Evolutionary conservation across 2,113 vertebrate species (phyloP), one percentile per base, ranked within the genome.

Genomic region (Paramormyrops kingsleyae): DNA sequence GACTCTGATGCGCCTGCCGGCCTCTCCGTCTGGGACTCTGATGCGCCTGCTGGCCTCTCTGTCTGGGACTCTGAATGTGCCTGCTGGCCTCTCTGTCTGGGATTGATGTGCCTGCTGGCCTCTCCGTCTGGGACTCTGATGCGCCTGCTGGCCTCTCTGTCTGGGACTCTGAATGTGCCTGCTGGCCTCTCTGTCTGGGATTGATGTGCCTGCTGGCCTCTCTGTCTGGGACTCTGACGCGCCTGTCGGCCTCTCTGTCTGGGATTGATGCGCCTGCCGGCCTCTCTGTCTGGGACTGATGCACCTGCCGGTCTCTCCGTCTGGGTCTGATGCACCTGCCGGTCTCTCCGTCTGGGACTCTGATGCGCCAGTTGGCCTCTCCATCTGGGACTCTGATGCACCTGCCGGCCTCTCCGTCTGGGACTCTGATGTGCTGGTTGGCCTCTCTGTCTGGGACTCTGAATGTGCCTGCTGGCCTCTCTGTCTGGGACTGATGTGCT

Each of bases 311-410:
- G n/a, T n/a, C n/a, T n/a, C n/a, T n/a, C n/a, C n/a, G n/a, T n/a
- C n/a, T n/a, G n/a, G n/a, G n/a, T n/a, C 46, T 9, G 56, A 62
- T 0, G 6, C 1, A 1, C 56, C 17, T 0, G 4, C 1, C 0
- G 6, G 6, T 24, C 59, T 62, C 59, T 10, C 59, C 7, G 2
- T 62, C 59, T 62, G 7, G 2, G 19, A 24, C 5, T 19, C 47
- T 46, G 46, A n/a, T n/a, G n/a, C n/a, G n/a, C n/a, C n/a, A n/a
- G n/a, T 2, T 0, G 50, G 50, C 50, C 50, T 52, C 50, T 17
- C 50, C 15, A 1, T 52, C 50, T 59, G 56, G 1, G 1, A 24
- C 56, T 5, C 19, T 56, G 19, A n/a, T n/a, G n/a, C n/a, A n/a
- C n/a, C n/a, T n/a, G n/a, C n/a, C n/a, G 4, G 52, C 50, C 50